Evolutionary conservation across 30 jellyfish, hydroid and myxozoan genomes (phyloP), one percentile per base, ranked within the genome.

Genomic region (Turritopsis rubra): DNA sequence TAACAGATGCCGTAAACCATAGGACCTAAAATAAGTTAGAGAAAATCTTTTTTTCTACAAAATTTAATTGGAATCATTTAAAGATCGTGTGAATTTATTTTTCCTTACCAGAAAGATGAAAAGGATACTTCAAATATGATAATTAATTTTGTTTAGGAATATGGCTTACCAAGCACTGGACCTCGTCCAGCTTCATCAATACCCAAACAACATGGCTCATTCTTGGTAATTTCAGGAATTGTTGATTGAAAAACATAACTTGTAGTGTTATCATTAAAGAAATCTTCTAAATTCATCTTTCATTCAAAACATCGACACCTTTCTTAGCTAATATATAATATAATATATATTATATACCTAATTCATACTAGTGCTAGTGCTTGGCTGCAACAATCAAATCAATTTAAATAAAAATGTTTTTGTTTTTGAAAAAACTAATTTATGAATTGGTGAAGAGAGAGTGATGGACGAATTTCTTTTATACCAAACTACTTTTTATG

Each of bases 181-280:
- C 99, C 99, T 79, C 99, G 82, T 19, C 99, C 99, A 52, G 98
- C 99, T 73, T 95, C 99, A 78, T 95, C 99, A 18, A 95, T 95
- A 16, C 99, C 99, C 86, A 94, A 79, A 71, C 97, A 94, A 76
- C 99, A 94, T 26, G 99, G 99, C 76, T 86, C 95, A 52, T 72
- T 65, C 54, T 81, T 75, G 19, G 90, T 41, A 60, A 79, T 26
- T 54, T 85, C 97, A 4, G 97, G 96, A 1, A 84, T 65, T 3
- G 30, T 70, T 29, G 99, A 94, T 41, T 84, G 89, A 1, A 88
- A 78, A 66, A 92, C 83, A 71, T 83, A 85, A 17, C 90, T 53
- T 17, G 79, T 85, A 31, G 83, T 21, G 60, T 92, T 92, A 53
- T 85, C 68, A 16, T 81, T 72, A 27, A 65, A 66, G 53, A 73